phyloP scores from a whole-genome alignment of 2,797 vertebrate genomes.

The Paramormyrops hopkinsi region DNA sequence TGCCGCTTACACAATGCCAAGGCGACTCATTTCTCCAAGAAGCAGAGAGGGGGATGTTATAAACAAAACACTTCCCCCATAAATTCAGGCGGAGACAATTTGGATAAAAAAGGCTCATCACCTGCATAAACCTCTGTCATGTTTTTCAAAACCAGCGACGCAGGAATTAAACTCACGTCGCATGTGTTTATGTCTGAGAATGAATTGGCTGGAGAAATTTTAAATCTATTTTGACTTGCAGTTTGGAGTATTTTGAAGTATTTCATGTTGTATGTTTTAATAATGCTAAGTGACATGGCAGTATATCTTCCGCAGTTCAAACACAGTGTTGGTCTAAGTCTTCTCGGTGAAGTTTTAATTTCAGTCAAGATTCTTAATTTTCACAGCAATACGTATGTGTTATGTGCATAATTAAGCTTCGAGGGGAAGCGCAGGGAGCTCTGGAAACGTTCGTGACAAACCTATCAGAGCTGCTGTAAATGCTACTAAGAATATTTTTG shows the following conservation, averaged over 20 bases:
- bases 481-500: not conserved
- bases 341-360: not conserved
- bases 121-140: not conserved
- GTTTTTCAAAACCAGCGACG: not conserved
- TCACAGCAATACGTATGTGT: not conserved
- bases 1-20: not conserved
- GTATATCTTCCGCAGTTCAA: not conserved
- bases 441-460: not conserved
- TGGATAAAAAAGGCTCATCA: not conserved
- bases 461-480: not conserved
- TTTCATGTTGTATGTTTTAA: not conserved
- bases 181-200: not conserved
- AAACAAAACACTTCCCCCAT: conserved; percentile 18
- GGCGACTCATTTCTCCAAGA: not conserved
- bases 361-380: not conserved
- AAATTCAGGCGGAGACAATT: not conserved
- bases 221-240: not conserved
- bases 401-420: not conserved
- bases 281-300: not conserved
- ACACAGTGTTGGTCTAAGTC: not conserved
- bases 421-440: not conserved
- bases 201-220: not conserved
- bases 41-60: not conserved
- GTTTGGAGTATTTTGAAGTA: too few species aligned
- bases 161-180: not conserved